These are phyloP conservation scores for Leucoptera coffeella DNA, from an alignment of 2,888 invertebrate genomes.

Conservation along the genomic window DNA sequence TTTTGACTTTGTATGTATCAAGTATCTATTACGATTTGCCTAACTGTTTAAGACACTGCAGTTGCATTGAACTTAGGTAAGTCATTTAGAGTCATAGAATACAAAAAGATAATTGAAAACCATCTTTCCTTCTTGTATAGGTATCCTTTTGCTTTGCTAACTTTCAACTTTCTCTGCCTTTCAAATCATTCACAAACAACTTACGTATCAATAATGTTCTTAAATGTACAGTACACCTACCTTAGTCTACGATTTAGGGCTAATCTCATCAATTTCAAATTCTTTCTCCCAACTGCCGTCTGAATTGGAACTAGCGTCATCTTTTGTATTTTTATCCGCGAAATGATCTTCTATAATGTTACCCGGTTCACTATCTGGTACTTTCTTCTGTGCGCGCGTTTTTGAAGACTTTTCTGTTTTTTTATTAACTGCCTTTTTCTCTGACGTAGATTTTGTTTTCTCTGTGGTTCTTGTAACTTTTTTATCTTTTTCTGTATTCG, in stretches of 20 bases:
- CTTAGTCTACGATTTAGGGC: constrained; percentile 16
- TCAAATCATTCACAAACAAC: neutral
- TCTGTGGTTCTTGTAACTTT: constrained; percentile 20
- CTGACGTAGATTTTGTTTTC: constrained; percentile 8
- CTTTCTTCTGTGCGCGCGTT: constrained; percentile 18
- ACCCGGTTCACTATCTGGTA: constrained; percentile 39
- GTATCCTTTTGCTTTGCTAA: too few species aligned
- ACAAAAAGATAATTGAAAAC: too few species aligned
- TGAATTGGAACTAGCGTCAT: constrained; percentile 44
- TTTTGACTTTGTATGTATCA: too few species aligned
- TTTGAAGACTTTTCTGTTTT: constrained; percentile 17
- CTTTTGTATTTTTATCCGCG: constrained; percentile 33
- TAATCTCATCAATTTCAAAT: constrained; percentile 46
- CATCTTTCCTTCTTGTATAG: too few species aligned
- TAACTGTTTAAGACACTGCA: too few species aligned
- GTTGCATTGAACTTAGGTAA: too few species aligned
- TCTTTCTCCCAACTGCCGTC: constrained; percentile 59
- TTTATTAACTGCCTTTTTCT: constrained; percentile 19
- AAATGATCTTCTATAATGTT: constrained; percentile 49
- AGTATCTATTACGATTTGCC: too few species aligned
- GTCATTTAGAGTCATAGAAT: too few species aligned
- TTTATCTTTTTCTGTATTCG: constrained; percentile 9
- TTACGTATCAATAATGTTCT: constrained; percentile 1
- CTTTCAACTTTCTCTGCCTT: constrained; percentile 3
- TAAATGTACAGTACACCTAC: constrained; percentile 1